Conservation (phyloP, 1,140 invertebrate species). For the Neoseiulus cucumeris region DNA sequence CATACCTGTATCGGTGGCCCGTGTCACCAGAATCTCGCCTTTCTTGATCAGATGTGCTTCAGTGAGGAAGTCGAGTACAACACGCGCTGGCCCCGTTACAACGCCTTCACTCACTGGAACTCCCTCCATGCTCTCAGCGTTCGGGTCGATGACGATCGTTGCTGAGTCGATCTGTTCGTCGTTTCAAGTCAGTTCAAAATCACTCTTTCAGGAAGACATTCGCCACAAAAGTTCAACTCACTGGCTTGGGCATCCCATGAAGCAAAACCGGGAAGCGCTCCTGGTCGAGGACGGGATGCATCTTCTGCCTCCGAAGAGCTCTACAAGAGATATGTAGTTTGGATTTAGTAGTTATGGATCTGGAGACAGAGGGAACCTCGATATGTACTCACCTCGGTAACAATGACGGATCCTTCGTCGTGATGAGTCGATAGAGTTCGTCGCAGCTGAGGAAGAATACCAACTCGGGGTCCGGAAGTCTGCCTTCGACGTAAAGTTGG, state of each 20-base stretch:
- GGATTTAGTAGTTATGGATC: no score
- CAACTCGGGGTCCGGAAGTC: no score
- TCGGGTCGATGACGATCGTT: no score
- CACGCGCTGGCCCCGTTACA: background rate
- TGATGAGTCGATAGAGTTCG: no score
- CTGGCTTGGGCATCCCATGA: background rate
- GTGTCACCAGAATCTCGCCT: background rate
- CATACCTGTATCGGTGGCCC: conserved; percentile 1
- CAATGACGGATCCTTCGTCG: no score
- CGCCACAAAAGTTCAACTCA: background rate
- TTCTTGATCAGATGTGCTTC: background rate
- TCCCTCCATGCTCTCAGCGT: background rate
- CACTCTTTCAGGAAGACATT: no score
- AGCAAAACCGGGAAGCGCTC: background rate
- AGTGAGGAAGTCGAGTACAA: background rate
- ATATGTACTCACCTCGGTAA: no score
- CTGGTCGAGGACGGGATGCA: background rate
- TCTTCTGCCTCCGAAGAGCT: background rate
- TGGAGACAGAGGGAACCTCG: no score
- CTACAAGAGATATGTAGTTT: background rate
- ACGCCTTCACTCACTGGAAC: background rate
- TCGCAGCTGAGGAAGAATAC: no score
- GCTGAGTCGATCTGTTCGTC: background rate
- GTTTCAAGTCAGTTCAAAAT: no score
- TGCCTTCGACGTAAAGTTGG: no score